A percentile compares a stretch with the other conserved stretches of the same genome.
Conservation (phyloP, 2,113 vertebrate species). For the Vidua chalybeata region DNA sequence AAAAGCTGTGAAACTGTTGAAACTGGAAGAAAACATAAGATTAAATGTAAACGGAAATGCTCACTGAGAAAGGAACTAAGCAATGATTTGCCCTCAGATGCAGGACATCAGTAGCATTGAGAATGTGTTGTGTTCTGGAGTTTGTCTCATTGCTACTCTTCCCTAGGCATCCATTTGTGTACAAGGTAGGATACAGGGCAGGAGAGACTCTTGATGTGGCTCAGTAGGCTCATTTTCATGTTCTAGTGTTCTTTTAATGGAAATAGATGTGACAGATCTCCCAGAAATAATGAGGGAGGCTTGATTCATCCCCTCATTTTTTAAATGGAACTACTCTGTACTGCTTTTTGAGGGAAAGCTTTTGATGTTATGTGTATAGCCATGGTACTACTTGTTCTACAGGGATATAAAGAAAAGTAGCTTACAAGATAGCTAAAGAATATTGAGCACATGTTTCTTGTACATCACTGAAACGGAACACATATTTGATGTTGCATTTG, state of each 20-base stretch:
- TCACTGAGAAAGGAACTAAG: not conserved
- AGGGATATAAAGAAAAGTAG: not conserved
- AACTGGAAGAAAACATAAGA: not conserved
- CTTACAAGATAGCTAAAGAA: not conserved
- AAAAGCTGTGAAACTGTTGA: not conserved
- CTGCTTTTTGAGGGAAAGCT: not conserved
- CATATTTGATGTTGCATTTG: not conserved
- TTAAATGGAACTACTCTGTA: not conserved
- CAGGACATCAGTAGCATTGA: not conserved
- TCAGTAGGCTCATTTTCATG: not conserved
- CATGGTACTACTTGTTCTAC: not conserved
- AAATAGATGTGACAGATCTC: not conserved
- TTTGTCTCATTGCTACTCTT: not conserved
- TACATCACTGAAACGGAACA: not conserved
- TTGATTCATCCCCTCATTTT: not conserved
- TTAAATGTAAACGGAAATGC: not conserved
- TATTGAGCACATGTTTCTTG: not conserved
- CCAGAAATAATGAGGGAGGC: not conserved
- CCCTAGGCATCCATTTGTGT: not conserved
- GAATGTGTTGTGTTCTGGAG: not conserved
- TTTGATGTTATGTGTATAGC: accelerated
- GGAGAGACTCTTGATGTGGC: not conserved
- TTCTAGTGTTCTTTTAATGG: not conserved
- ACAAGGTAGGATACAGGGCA: not conserved
- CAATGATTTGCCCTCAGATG: not conserved